phyloP scores from a whole-genome alignment of 2,797 vertebrate genomes.

The Vespertilio murinus region DNA sequence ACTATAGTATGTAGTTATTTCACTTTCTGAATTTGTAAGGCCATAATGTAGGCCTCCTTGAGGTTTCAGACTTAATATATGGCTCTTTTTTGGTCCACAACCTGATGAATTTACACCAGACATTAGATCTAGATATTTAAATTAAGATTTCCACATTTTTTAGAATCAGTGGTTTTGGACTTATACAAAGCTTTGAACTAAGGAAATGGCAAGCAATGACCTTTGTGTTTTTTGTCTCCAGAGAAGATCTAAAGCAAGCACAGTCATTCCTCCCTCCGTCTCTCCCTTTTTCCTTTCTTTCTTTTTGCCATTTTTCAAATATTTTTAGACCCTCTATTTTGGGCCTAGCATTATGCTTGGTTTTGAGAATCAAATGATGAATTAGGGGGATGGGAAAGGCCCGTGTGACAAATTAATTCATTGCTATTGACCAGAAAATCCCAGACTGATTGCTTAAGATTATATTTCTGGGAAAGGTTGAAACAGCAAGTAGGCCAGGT shows the following conservation, averaged over 20 bases:
- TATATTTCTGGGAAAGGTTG: not conserved
- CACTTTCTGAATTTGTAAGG: not conserved
- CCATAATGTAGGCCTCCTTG: not conserved
- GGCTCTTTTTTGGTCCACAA: not conserved
- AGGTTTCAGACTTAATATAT: not conserved
- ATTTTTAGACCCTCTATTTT: not conserved
- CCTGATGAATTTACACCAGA: not conserved
- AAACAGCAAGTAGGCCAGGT: not conserved
- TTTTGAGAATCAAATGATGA: not conserved
- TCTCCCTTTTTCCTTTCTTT: not conserved
- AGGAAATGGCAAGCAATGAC: not conserved
- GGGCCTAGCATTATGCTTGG: not conserved
- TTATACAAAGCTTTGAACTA: not conserved
- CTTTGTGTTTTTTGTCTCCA: not conserved
- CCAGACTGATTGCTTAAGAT: not conserved
- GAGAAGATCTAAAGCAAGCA: not conserved
- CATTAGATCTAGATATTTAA: not conserved
- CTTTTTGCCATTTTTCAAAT: not conserved
- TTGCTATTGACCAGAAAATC: not conserved
- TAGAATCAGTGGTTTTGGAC: not conserved
- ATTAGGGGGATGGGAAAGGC: not conserved
- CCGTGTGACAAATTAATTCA: not conserved
- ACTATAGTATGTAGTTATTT: not conserved
- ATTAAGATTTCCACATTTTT: not conserved
- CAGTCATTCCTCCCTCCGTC: not conserved